These are phyloP conservation scores for Eupeodes luniger DNA, from an alignment of 2,888 invertebrate genomes.

Conservation along the genomic window DNA sequence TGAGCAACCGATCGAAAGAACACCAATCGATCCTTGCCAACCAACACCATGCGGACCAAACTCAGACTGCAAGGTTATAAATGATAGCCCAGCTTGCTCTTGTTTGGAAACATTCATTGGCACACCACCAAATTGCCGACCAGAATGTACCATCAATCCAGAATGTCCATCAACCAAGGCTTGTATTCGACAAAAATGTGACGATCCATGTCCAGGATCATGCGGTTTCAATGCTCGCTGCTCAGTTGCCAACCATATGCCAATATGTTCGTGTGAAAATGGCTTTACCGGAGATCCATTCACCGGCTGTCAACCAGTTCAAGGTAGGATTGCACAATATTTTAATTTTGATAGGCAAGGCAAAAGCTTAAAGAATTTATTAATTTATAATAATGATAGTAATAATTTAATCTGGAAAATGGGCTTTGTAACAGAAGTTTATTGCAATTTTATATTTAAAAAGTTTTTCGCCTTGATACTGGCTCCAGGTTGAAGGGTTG, in stretches of 20 bases:
- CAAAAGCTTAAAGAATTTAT: slow-evolving; percentile 73
- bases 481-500: slow-evolving; percentile 52
- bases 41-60: slow-evolving; percentile 88
- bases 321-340: slow-evolving; percentile 81
- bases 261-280: slow-evolving; percentile 91
- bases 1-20: slow-evolving; percentile 79
- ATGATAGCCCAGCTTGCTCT: slow-evolving; percentile 86
- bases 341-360: slow-evolving; percentile 78
- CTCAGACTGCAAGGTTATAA: slow-evolving; percentile 86
- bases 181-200: slow-evolving; percentile 87
- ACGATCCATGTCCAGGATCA: slow-evolving; percentile 87
- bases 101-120: slow-evolving; percentile 87
- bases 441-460: slow-evolving; percentile 47
- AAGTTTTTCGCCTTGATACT: slow-evolving; percentile 68
- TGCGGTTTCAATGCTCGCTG: slow-evolving; percentile 87
- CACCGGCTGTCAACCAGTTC: slow-evolving; percentile 86
- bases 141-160: slow-evolving; percentile 88
- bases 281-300: slow-evolving; percentile 92
- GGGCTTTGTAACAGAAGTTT: slow-evolving; percentile 58
- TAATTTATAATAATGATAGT: neutral
- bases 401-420: slow-evolving; percentile 39
- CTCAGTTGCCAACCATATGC: slow-evolving; percentile 88
- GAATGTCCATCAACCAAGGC: slow-evolving; percentile 88
- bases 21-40: slow-evolving; percentile 86
- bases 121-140: slow-evolving; percentile 88